Conservation (phyloP, 2,113 vertebrate genomes). For the Psophia crepitans region DNA sequence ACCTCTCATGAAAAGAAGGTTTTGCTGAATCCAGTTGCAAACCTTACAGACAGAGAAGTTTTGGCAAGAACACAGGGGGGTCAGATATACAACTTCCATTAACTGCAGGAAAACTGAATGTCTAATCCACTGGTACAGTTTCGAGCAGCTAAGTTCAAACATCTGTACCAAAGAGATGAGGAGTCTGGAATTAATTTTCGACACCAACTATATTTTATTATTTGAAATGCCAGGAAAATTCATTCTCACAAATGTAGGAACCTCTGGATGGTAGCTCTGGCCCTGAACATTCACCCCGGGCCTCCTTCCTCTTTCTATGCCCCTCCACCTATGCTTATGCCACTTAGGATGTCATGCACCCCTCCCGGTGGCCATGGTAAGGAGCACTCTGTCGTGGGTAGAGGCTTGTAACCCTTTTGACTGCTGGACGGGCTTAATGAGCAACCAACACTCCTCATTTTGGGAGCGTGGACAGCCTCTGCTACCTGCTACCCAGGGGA, state of each 20-base stretch:
- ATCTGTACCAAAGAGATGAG: not conserved
- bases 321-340: not conserved
- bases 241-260: not conserved
- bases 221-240: not conserved
- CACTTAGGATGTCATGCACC: accelerated
- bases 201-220: not conserved
- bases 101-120: not conserved
- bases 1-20: not conserved
- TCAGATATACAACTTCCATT: not conserved
- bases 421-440: accelerated
- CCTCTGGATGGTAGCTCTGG: not conserved
- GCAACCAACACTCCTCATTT: not conserved
- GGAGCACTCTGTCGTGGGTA: no score
- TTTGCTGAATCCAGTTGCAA: not conserved
- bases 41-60: not conserved
- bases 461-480: accelerated
- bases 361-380: accelerated
- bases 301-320: not conserved
- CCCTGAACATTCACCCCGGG: not conserved
- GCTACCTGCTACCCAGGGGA: not conserved
- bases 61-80: not conserved
- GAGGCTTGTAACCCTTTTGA: not conserved
- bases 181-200: not conserved
- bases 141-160: not conserved
- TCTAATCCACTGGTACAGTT: not conserved